phyloP scores from a whole-genome alignment of 2,113 vertebrate genomes.

The Ibidorhyncha struthersii region DNA sequence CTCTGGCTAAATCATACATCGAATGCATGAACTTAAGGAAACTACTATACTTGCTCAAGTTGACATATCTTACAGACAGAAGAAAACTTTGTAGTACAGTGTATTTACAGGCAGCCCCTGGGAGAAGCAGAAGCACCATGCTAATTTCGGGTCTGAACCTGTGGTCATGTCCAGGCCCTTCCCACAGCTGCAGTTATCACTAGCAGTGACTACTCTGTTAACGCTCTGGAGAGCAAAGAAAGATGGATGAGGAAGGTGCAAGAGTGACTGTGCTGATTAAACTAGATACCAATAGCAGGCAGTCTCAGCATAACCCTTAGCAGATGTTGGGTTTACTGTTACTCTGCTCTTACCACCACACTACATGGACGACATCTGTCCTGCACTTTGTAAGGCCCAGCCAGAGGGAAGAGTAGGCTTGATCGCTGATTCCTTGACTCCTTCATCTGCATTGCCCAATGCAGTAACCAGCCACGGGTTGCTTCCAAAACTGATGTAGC shows the following conservation, averaged over 20 bases:
- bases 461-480: neutral
- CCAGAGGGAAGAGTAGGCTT: neutral
- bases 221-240: neutral
- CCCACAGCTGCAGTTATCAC: neutral
- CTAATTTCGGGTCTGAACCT: neutral
- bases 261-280: neutral
- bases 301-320: neutral
- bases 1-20: neutral
- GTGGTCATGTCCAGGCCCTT: neutral
- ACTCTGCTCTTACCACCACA: neutral
- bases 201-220: neutral
- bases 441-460: neutral
- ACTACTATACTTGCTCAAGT: neutral
- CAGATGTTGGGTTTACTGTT: neutral
- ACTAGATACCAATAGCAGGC: neutral
- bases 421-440: neutral
- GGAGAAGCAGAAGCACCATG: neutral
- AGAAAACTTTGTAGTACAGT: neutral
- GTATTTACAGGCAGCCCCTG: neutral
- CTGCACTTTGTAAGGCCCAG: neutral
- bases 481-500: neutral
- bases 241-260: neutral
- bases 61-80: neutral
- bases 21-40: neutral
- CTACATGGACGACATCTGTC: neutral